Conservation (phyloP, 2,888 invertebrate genomes). For the Cybosia mesomella region DNA sequence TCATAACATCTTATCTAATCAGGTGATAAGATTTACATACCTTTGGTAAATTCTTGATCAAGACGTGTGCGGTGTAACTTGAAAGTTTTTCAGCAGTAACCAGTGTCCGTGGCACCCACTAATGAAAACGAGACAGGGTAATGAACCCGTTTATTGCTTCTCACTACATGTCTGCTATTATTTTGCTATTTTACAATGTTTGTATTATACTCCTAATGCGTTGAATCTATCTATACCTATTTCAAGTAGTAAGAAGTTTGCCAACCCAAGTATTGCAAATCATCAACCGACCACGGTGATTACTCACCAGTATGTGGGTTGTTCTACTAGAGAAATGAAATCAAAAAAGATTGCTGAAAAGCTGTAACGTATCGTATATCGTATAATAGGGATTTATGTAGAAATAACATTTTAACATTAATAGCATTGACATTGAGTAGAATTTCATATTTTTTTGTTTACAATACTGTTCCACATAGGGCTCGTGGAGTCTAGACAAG, state of each 20-base stretch:
- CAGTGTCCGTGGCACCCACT: conserved; percentile 63
- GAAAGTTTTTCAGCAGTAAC: conserved; percentile 74
- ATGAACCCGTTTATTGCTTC: conserved; percentile 69
- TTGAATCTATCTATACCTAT: not conserved
- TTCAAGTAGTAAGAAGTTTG: not conserved
- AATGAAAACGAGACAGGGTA: conserved; percentile 83
- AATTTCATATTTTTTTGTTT: conserved; percentile 42
- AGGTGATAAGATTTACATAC: conserved; percentile 27
- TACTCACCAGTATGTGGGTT: not conserved
- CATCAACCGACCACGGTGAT: not conserved
- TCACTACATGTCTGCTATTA: conserved; percentile 45
- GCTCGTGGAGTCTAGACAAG: conserved; percentile 64
- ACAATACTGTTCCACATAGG: conserved; percentile 58
- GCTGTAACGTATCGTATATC: not conserved
- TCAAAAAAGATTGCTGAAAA: not conserved
- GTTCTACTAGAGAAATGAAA: not conserved
- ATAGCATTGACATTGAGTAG: not conserved
- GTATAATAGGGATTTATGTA: not conserved
- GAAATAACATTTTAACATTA: not conserved
- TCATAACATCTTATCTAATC: conserved; percentile 22
- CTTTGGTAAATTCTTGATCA: conserved; percentile 43
- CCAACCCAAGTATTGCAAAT: not conserved
- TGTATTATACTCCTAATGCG: not conserved
- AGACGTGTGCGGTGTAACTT: conserved; percentile 55
- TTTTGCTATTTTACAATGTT: conserved; percentile 20